These are phyloP conservation scores for Alosa alosa DNA, from an alignment of 2,113 vertebrate genomes.

Conservation along the genomic window DNA sequence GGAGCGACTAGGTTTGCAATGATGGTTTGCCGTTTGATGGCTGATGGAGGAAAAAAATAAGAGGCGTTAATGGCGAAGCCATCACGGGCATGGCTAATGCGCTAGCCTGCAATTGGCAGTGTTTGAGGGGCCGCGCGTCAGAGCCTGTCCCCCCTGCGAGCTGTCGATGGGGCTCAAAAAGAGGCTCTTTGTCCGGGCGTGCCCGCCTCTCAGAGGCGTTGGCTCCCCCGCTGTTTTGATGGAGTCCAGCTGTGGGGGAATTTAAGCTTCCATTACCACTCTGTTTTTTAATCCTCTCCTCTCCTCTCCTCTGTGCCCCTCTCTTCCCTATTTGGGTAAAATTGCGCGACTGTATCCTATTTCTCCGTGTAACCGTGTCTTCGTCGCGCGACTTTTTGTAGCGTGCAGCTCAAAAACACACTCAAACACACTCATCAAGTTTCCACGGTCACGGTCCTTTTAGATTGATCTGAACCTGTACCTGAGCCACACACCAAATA, in stretches of 20 bases:
- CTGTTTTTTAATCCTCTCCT: not conserved
- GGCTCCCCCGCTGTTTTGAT: not conserved
- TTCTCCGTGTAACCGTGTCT: not conserved
- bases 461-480: not conserved
- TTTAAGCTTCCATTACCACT: not conserved
- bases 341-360: not conserved
- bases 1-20: too few relatives aligned
- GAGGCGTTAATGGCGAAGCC: not conserved
- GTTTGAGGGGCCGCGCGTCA: not conserved
- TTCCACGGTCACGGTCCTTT: not conserved
- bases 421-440: not conserved
- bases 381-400: not conserved
- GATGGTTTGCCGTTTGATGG: not conserved
- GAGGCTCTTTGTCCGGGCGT: not conserved
- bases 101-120: not conserved
- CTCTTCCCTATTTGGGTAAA: not conserved
- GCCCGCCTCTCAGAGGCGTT: not conserved
- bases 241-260: not conserved
- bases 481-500: not conserved
- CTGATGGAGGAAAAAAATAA: not conserved
- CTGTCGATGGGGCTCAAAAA: not conserved
- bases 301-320: not conserved
- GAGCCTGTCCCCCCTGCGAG: not conserved
- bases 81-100: not conserved
- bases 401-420: not conserved